Conservation (phyloP, 2,113 vertebrate species). For the Anguilla rostrata region DNA sequence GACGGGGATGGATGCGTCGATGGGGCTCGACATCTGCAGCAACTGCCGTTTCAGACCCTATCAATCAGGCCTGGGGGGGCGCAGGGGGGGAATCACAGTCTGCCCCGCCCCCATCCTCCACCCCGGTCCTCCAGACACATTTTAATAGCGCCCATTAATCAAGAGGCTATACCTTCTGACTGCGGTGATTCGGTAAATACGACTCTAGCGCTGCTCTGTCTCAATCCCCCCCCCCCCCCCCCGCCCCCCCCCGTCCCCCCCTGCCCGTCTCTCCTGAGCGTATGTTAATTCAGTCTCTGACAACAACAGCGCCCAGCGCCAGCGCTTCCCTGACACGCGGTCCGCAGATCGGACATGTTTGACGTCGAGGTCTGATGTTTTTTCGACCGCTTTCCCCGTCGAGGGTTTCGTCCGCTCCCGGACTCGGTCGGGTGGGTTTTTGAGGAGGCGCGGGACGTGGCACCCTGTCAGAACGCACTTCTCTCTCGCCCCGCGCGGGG, state of each 20-base stretch:
- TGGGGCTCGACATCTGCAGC: not conserved
- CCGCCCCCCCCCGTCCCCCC: not conserved
- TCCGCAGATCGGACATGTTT: not conserved
- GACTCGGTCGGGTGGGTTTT: no score
- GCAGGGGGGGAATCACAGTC: not conserved
- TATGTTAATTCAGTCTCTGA: not conserved
- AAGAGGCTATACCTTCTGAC: slow-evolving; percentile 43
- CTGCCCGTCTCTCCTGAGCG: not conserved
- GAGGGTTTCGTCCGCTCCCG: no score
- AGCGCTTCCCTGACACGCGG: not conserved
- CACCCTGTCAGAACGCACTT: no score
- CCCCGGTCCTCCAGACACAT: slow-evolving; percentile 43
- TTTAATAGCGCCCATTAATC: slow-evolving; percentile 69
- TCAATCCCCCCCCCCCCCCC: not conserved
- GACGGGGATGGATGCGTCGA: not conserved
- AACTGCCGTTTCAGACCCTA: not conserved
- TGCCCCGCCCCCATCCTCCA: not conserved
- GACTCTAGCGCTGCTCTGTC: not conserved
- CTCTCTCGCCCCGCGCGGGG: no score
- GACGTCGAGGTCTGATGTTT: no score
- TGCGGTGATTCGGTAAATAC: slow-evolving; percentile 42
- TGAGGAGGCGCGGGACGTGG: no score
- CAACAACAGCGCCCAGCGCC: not conserved
- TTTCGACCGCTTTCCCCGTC: no score
- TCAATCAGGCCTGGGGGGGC: not conserved